Conservation (phyloP, 1,140 invertebrate genomes). For the Littorina saxatilis region DNA sequence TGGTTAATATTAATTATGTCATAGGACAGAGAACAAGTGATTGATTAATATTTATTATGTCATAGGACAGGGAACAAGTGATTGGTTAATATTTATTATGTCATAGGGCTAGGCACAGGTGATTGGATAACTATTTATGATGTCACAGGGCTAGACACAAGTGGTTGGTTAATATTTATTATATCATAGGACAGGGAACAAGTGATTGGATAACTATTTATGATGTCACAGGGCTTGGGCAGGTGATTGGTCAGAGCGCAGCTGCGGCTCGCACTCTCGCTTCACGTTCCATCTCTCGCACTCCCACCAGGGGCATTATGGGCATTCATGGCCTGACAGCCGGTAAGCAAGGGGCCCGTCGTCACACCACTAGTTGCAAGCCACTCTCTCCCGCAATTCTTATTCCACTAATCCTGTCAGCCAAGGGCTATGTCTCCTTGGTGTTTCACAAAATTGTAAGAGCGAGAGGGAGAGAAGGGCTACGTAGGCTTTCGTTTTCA, state of each 20-base stretch:
- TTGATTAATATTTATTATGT: too few relatives aligned
- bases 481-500: neutral
- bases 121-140: neutral
- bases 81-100: neutral
- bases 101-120: neutral
- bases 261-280: constrained; percentile 31
- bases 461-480: constrained; percentile 1
- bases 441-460: neutral
- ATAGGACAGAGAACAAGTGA: too few relatives aligned
- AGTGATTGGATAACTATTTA: neutral
- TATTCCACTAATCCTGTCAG: neutral
- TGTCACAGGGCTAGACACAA: neutral
- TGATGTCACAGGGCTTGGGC: constrained; percentile 34
- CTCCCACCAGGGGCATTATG: constrained; percentile 33
- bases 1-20: too few relatives aligned
- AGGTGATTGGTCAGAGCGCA: constrained; percentile 31
- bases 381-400: constrained; percentile 10
- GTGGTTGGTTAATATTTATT: neutral
- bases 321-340: constrained; percentile 38
- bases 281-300: constrained; percentile 34
- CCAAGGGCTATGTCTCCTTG: neutral
- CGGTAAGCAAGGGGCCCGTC: constrained; percentile 28
- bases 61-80: too few relatives aligned
- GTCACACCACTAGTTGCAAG: constrained; percentile 32
- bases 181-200: neutral